Percentiles rank a stretch among this genome's conserved stretches.
phyloP scores from a whole-genome alignment of 2,797 vertebrate genomes.

The Petrocephalus sullivani region DNA sequence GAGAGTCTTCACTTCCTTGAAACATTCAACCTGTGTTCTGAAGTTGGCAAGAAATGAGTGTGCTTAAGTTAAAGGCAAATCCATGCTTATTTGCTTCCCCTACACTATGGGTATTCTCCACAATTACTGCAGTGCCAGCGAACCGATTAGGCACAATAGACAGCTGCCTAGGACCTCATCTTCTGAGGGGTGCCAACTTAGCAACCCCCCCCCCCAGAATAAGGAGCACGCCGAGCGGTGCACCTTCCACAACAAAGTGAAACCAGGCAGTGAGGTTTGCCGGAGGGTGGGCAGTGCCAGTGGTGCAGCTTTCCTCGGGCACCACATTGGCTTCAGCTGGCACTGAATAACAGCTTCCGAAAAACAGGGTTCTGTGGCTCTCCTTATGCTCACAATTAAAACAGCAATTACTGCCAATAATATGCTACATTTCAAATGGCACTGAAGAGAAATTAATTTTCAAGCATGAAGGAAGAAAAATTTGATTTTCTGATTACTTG shows the following conservation, averaged over 20 bases:
- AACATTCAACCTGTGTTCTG: too few species aligned
- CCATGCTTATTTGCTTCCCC: background rate
- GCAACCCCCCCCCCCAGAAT: too few species aligned
- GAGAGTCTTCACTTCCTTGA: too few species aligned
- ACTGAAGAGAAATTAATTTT: constrained; percentile 5
- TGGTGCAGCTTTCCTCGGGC: too few species aligned
- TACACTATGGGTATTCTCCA: background rate
- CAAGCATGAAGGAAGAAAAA: background rate
- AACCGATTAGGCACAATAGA: background rate
- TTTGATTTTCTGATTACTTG: background rate
- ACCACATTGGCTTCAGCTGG: background rate
- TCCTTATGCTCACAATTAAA: background rate
- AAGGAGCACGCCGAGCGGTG: too few species aligned
- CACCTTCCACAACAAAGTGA: too few species aligned
- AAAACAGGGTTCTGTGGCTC: background rate
- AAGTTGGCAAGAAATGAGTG: too few species aligned
- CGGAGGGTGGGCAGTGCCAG: too few species aligned
- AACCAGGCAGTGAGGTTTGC: too few species aligned
- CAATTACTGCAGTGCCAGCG: background rate
- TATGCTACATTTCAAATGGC: background rate
- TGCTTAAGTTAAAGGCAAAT: background rate
- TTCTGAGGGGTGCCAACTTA: background rate
- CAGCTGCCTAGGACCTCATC: background rate
- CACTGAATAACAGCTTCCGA: background rate
- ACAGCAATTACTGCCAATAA: background rate